Conservation (phyloP, 2,888 invertebrate species). For the Diaprepes abbreviatus region DNA sequence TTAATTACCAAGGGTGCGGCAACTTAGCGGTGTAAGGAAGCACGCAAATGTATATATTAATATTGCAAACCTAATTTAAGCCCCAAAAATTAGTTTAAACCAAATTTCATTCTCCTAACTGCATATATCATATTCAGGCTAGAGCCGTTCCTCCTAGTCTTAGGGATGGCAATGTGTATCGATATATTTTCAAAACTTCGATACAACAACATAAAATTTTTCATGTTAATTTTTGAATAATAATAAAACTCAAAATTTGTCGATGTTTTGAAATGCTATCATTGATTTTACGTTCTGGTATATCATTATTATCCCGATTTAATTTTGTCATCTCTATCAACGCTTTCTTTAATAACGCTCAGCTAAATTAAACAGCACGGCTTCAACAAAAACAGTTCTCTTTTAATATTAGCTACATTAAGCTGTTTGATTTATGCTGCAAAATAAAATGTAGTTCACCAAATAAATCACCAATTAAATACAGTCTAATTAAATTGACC, state of each 20-base stretch:
- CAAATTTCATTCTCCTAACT: slow-evolving; percentile 9
- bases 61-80: slow-evolving; percentile 11
- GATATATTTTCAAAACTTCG: too few species aligned
- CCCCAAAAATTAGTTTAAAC: slow-evolving; percentile 21
- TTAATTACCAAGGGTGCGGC: neutral
- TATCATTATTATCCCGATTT: too few species aligned
- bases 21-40: slow-evolving; percentile 14
- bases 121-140: slow-evolving; percentile 15
- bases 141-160: neutral
- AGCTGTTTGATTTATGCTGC: slow-evolving; percentile 4
- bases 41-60: slow-evolving; percentile 23
- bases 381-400: neutral
- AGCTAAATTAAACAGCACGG: neutral
- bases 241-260: too few species aligned
- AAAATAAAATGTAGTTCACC: neutral
- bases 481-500: neutral
- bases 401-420: neutral
- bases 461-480: slow-evolving; percentile 5
- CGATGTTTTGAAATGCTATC: too few species aligned
- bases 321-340: too few species aligned
- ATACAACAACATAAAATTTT: too few species aligned
- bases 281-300: too few species aligned
- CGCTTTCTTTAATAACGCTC: neutral
- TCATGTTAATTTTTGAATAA: too few species aligned
- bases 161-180: too few species aligned